phyloP scores from a whole-genome alignment of 2,113 vertebrate genomes.

The Lasiurus cinereus region DNA sequence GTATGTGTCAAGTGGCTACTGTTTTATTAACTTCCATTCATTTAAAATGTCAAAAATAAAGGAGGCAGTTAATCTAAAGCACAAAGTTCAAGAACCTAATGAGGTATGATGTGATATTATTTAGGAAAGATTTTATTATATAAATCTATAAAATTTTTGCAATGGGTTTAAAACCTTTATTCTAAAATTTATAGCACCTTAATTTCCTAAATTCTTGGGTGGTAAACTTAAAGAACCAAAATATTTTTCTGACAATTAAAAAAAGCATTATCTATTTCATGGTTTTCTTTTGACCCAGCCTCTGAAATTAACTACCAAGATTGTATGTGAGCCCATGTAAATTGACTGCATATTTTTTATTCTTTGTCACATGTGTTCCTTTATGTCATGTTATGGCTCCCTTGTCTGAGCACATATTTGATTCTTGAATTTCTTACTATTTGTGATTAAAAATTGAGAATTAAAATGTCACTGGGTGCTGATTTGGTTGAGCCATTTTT shows the following conservation, averaged over 20 bases:
- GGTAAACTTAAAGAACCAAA: not conserved
- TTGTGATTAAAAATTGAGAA: not conserved
- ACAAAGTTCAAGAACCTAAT: slow-evolving; percentile 30
- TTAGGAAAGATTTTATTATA: not conserved
- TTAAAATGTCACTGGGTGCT: not conserved
- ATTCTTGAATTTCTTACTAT: not conserved
- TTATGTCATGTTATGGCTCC: not conserved
- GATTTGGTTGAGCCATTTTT: not conserved
- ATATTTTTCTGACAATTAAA: not conserved
- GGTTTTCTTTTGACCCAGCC: not conserved
- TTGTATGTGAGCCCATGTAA: not conserved
- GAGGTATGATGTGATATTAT: slow-evolving; percentile 42
- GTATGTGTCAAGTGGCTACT: not conserved
- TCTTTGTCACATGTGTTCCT: not conserved
- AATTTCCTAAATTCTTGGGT: not conserved
- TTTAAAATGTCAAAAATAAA: slow-evolving; percentile 61
- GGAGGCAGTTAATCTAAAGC: slow-evolving; percentile 49
- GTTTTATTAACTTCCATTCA: slow-evolving; percentile 61
- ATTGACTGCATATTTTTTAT: not conserved
- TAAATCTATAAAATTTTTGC: not conserved
- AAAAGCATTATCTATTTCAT: not conserved
- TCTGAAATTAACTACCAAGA: slow-evolving; percentile 18
- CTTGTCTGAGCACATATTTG: not conserved
- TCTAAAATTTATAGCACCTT: not conserved
- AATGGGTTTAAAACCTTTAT: slow-evolving; percentile 10